Conservation (phyloP, 2,113 vertebrate genomes). For the Pluvialis apricaria region DNA sequence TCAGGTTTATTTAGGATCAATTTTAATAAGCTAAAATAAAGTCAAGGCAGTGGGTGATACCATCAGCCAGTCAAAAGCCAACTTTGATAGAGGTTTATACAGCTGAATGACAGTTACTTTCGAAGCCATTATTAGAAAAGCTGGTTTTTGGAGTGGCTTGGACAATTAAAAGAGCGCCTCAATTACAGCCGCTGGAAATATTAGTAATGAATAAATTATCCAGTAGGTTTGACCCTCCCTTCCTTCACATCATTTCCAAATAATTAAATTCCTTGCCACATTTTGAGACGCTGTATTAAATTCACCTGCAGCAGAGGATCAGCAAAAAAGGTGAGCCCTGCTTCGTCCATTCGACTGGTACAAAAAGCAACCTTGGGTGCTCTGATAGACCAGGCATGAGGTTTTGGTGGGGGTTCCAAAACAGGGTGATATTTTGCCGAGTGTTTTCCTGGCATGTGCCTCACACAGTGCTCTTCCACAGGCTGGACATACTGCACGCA, state of each 20-base stretch:
- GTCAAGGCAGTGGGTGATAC: constrained; percentile 40
- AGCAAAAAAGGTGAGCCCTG: not conserved
- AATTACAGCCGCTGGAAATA: constrained; percentile 46
- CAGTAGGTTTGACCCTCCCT: not conserved
- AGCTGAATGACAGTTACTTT: constrained; percentile 51
- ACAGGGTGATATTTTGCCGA: not conserved
- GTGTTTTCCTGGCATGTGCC: fast-evolving
- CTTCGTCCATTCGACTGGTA: fast-evolving
- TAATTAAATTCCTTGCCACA: constrained; percentile 10
- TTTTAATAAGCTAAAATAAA: constrained; percentile 75
- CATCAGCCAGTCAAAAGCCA: constrained; percentile 54
- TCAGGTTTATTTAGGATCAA: constrained; percentile 74
- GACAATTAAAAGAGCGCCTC: constrained; percentile 59
- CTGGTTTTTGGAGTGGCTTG: not conserved
- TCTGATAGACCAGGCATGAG: not conserved
- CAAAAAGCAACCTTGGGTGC: too few species aligned
- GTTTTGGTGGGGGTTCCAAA: fast-evolving
- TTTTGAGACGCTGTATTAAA: not conserved
- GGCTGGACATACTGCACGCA: fast-evolving
- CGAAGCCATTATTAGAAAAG: constrained; percentile 18
- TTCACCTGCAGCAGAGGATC: not conserved
- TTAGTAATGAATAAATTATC: constrained; percentile 62
- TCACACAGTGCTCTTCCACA: not conserved
- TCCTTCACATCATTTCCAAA: constrained; percentile 14
- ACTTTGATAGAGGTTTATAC: constrained; percentile 26